Percentiles rank a stretch among this genome's conserved stretches.
phyloP scores from a whole-genome alignment of 1,140 invertebrate genomes.

The Fopius arisanus region DNA sequence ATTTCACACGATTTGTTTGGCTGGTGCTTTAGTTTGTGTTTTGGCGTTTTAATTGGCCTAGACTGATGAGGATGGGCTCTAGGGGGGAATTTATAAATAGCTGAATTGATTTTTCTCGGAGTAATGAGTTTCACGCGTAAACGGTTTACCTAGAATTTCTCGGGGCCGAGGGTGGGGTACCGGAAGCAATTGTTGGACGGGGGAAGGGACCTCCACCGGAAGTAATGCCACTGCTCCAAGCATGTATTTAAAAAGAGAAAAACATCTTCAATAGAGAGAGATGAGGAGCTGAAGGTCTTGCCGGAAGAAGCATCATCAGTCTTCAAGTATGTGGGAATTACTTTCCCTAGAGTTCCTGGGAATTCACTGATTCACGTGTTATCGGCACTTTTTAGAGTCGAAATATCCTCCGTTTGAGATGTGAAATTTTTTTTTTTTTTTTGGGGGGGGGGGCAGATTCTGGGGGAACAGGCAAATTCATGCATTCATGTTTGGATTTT shows the following conservation, averaged over 20 bases:
- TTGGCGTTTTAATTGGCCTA: no score
- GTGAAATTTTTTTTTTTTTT: neutral
- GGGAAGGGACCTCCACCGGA: conserved; percentile 51
- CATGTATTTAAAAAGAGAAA: conserved; percentile 42
- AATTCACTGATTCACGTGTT: neutral
- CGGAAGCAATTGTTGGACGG: conserved; percentile 37
- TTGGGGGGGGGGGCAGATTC: no score
- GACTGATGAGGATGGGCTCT: no score
- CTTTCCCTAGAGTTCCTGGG: neutral
- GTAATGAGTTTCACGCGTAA: conserved; percentile 17
- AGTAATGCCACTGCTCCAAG: conserved; percentile 54
- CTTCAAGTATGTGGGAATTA: neutral
- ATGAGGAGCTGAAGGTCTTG: neutral
- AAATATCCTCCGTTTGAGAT: neutral
- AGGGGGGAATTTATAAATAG: neutral
- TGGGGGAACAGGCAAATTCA: no score
- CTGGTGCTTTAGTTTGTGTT: no score
- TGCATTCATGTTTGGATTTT: no score
- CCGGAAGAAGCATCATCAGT: neutral
- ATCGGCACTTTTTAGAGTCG: neutral
- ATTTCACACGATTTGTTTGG: no score
- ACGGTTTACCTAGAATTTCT: conserved; percentile 13
- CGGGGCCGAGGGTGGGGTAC: conserved; percentile 29
- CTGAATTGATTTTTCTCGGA: neutral
- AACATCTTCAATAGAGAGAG: neutral